phyloP scores from a whole-genome alignment of 2,888 invertebrate species.

The Drosophila anomalipes region DNA sequence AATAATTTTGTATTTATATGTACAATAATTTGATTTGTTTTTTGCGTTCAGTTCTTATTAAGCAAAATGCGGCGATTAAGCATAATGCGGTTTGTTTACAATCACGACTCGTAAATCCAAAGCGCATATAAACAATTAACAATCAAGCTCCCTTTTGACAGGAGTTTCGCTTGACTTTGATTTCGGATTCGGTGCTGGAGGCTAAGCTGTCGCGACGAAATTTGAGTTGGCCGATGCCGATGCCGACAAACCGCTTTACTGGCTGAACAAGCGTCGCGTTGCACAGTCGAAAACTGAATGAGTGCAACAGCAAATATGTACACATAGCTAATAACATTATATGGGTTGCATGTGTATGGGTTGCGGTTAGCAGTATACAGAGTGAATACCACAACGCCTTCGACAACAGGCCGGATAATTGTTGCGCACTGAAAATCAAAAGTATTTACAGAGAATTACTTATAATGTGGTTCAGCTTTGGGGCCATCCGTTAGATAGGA shows the following conservation, averaged over 20 bases:
- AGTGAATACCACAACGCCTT: slow-evolving; percentile 15
- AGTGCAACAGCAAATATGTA: slow-evolving; percentile 56
- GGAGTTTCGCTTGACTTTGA: slow-evolving; percentile 19
- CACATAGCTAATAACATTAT: slow-evolving; percentile 35
- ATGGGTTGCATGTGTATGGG: neutral
- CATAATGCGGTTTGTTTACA: slow-evolving; percentile 53
- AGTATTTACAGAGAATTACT: slow-evolving; percentile 12
- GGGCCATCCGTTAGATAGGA: slow-evolving; percentile 48
- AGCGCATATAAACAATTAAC: slow-evolving; percentile 25
- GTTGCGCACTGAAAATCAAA: slow-evolving; percentile 34
- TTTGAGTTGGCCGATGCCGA: slow-evolving; percentile 32
- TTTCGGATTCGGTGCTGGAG: slow-evolving; percentile 9
- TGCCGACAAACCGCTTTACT: neutral
- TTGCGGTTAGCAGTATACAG: neutral
- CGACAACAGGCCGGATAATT: slow-evolving; percentile 46
- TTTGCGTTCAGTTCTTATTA: neutral
- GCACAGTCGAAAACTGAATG: slow-evolving; percentile 68
- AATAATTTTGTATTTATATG: neutral
- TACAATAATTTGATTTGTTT: neutral
- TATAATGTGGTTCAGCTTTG: neutral
- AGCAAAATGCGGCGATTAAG: neutral
- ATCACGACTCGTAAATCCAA: slow-evolving; percentile 12
- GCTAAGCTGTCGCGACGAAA: slow-evolving; percentile 59
- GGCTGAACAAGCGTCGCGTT: slow-evolving; percentile 43
- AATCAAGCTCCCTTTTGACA: slow-evolving; percentile 19